Evolutionary conservation across 2,113 vertebrate genomes (phyloP).

Genomic region (Lagopus muta): DNA sequence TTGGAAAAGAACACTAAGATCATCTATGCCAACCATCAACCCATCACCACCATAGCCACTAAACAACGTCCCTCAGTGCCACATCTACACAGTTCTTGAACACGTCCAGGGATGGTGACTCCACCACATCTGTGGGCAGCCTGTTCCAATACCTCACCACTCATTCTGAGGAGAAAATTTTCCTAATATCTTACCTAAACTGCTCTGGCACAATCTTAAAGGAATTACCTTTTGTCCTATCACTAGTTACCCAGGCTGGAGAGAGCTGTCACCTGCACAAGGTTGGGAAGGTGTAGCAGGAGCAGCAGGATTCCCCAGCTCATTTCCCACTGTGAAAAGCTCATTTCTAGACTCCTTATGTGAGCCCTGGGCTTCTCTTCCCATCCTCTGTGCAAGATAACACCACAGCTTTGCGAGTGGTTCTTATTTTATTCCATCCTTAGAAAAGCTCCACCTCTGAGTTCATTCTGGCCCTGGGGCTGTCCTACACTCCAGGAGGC

Average conservation of each 20-base stretch:
- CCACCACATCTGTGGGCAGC: too few relatives aligned
- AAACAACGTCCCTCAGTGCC: too few relatives aligned
- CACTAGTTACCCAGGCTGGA: neutral
- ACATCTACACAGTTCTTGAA: too few relatives aligned
- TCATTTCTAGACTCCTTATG: fast-evolving
- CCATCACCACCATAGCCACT: too few relatives aligned
- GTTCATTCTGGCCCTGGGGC: neutral
- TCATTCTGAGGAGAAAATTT: too few relatives aligned
- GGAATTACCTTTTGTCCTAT: too few relatives aligned
- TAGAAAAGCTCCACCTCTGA: neutral
- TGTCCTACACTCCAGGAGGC: neutral
- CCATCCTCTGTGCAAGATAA: neutral
- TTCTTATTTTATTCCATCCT: neutral
- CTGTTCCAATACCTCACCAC: too few relatives aligned
- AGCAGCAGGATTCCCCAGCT: neutral
- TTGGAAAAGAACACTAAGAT: too few relatives aligned
- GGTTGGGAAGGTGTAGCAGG: neutral
- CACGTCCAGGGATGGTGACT: too few relatives aligned
- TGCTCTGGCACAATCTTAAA: too few relatives aligned
- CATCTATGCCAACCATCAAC: too few relatives aligned
- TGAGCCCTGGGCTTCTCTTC: fast-evolving
- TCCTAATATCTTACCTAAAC: too few relatives aligned
- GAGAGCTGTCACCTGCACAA: neutral
- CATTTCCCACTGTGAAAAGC: fast-evolving
- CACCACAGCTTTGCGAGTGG: neutral